Evolutionary conservation across 2,888 invertebrate species (phyloP).

Genomic region (Dilophus febrilis): DNA sequence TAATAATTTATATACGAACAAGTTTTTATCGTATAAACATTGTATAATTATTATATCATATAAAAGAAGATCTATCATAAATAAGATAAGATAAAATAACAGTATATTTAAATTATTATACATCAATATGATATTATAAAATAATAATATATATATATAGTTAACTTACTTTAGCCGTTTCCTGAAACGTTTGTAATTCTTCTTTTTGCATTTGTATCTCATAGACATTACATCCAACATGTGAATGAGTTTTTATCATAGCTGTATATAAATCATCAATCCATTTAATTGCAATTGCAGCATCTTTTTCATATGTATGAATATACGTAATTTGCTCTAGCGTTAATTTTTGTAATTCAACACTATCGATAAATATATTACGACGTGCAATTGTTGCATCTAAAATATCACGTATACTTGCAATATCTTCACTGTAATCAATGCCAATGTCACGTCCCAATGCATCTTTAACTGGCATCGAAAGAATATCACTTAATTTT

Average conservation of each 20-base stretch:
- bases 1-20: too few species aligned
- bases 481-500: slow-evolving; percentile 56
- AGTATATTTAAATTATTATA: too few species aligned
- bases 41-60: too few species aligned
- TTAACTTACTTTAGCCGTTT: slow-evolving; percentile 53
- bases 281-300: slow-evolving; percentile 59
- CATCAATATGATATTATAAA: too few species aligned
- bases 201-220: slow-evolving; percentile 61
- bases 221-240: slow-evolving; percentile 52
- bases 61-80: too few species aligned
- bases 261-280: slow-evolving; percentile 56
- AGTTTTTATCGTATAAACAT: neutral
- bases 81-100: too few species aligned
- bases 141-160: too few species aligned
- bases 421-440: slow-evolving; percentile 53
- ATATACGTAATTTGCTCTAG: slow-evolving; percentile 63
- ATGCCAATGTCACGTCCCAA: slow-evolving; percentile 50
- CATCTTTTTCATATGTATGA: slow-evolving; percentile 58
- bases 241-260: slow-evolving; percentile 47
- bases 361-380: slow-evolving; percentile 54
- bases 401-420: slow-evolving; percentile 51
- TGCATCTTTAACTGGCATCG: slow-evolving; percentile 63
- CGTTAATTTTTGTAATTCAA: slow-evolving; percentile 57
- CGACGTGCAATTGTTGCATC: slow-evolving; percentile 51
- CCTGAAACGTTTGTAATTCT: slow-evolving; percentile 56